These are phyloP conservation scores for Uloborus plumipes DNA, from an alignment of 2,888 invertebrate genomes.

Conservation along the genomic window DNA sequence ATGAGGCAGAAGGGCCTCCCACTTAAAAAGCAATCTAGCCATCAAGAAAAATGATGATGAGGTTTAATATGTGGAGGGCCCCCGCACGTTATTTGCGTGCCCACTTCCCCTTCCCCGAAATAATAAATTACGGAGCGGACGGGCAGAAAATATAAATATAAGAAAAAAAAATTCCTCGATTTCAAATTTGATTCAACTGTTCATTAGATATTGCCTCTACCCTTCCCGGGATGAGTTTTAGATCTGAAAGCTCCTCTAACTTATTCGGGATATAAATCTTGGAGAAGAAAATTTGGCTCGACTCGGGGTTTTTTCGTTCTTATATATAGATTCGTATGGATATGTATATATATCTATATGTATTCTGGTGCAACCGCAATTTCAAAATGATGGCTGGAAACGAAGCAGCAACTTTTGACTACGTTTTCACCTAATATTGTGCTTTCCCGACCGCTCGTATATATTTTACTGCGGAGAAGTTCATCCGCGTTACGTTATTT, in stretches of 20 bases:
- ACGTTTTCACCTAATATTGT: constrained; percentile 55
- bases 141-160: constrained; percentile 60
- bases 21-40: background rate
- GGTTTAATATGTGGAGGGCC: constrained; percentile 21
- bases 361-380: constrained; percentile 40
- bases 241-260: constrained; percentile 61
- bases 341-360: constrained; percentile 22
- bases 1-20: no score
- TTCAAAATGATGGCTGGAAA: constrained; percentile 46
- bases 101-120: constrained; percentile 54
- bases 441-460: constrained; percentile 27
- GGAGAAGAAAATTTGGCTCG: constrained; percentile 32
- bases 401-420: constrained; percentile 37
- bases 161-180: constrained; percentile 47
- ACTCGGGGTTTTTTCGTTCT: constrained; percentile 11
- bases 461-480: constrained; percentile 26
- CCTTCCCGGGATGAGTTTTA: constrained; percentile 55
- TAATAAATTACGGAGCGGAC: constrained; percentile 60
- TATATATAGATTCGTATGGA: constrained; percentile 4
- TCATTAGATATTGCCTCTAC: constrained; percentile 61
- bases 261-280: constrained; percentile 60
- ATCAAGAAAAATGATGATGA: background rate
- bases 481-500: constrained; percentile 5
- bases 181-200: constrained; percentile 64
- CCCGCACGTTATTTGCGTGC: constrained; percentile 60